Conservation (phyloP, 2,888 invertebrate species). For the Latheticus oryzae region DNA sequence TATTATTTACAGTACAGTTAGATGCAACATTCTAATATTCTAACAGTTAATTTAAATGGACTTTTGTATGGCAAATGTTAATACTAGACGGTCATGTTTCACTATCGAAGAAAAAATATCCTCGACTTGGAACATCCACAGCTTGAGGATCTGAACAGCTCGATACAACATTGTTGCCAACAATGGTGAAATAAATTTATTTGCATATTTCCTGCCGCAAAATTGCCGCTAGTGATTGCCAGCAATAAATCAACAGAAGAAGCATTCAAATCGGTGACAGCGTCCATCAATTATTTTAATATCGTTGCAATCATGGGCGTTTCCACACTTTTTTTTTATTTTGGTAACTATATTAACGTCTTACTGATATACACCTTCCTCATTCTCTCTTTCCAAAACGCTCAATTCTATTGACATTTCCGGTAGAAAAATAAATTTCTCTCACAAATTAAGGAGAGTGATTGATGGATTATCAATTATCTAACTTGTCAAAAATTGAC, state of each 20-base stretch:
- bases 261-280: conserved; percentile 32
- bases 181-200: conserved; percentile 35
- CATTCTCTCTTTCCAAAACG: no score
- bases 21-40: conserved; percentile 12
- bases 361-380: no score
- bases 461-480: no score
- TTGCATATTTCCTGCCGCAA: conserved; percentile 33
- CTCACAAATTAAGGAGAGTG: no score
- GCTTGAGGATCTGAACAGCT: conserved; percentile 11
- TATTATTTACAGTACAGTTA: conserved; percentile 23
- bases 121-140: conserved; percentile 25
- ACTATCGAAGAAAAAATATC: conserved; percentile 6
- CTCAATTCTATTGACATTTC: no score
- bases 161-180: conserved; percentile 30
- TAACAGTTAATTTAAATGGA: conserved; percentile 22
- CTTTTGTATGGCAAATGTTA: conserved; percentile 19
- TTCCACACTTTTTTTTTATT: conserved; percentile 16
- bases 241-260: conserved; percentile 32
- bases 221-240: conserved; percentile 28
- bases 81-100: conserved; percentile 2
- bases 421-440: no score
- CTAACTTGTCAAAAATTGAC: no score
- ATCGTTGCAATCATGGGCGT: conserved; percentile 22
- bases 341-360: conserved; percentile 7
- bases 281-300: conserved; percentile 35